Conservation (phyloP, 2,888 invertebrate genomes). For the Agrotis segetum region DNA sequence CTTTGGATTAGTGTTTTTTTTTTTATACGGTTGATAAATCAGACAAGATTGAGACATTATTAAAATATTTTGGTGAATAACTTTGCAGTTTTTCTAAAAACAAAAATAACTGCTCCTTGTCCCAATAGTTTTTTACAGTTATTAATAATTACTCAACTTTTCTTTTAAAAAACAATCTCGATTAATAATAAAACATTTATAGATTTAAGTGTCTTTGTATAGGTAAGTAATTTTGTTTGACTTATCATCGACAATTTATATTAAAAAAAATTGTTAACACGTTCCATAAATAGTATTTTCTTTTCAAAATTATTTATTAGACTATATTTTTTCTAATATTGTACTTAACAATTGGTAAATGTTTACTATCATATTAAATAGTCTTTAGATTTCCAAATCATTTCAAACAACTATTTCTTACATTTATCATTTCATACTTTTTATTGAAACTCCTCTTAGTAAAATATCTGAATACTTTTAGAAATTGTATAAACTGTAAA, state of each 20-base stretch:
- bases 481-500: constrained; percentile 41
- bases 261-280: neutral
- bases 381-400: constrained; percentile 21
- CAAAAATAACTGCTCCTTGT: too few relatives aligned
- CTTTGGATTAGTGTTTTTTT: neutral
- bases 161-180: too few relatives aligned
- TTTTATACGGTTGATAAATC: constrained; percentile 20
- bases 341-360: constrained; percentile 15
- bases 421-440: constrained; percentile 10
- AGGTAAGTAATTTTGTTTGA: constrained; percentile 11
- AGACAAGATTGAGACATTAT: constrained; percentile 10
- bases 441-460: neutral
- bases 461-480: constrained; percentile 16
- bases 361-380: constrained; percentile 2
- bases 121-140: too few relatives aligned
- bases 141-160: too few relatives aligned
- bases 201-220: too few relatives aligned
- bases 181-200: too few relatives aligned
- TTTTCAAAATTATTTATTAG: neutral
- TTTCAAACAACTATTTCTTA: constrained; percentile 4
- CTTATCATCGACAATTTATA: constrained; percentile 1
- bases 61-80: too few relatives aligned
- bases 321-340: neutral
- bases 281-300: neutral
- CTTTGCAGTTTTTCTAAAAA: too few relatives aligned